Percentiles rank a stretch among this genome's conserved stretches.
Conservation (phyloP, 2,888 invertebrate genomes). For the Prosapia bicincta region DNA sequence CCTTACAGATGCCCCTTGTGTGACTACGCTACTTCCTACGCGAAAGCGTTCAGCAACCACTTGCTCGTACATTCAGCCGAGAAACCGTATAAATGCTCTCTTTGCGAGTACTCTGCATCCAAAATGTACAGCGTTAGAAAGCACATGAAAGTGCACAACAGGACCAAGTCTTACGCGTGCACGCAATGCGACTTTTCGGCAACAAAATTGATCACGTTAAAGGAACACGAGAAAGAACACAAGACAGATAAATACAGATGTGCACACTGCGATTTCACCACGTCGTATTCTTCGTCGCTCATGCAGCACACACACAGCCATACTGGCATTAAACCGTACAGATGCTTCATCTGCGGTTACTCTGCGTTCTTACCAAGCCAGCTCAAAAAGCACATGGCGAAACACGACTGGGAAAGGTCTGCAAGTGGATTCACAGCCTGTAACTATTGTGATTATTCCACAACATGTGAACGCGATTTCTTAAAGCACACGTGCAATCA, state of each 20-base stretch:
- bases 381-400: neutral
- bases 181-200: neutral
- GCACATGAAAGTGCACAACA: neutral
- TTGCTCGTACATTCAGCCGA: too few relatives aligned
- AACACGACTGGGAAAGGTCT: neutral
- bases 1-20: too few relatives aligned
- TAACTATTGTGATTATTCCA: neutral
- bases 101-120: neutral
- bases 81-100: neutral
- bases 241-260: too few relatives aligned
- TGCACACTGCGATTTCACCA: too few relatives aligned
- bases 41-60: too few relatives aligned
- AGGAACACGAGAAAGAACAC: too few relatives aligned
- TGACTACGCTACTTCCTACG: too few relatives aligned
- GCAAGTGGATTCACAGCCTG: too few relatives aligned
- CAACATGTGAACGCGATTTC: neutral
- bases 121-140: neutral
- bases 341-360: neutral
- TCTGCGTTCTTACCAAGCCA: neutral
- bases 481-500: neutral
- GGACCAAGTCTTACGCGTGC: neutral
- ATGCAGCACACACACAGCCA: neutral
- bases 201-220: too few relatives aligned
- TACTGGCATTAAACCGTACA: neutral
- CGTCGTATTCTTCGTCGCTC: neutral